A percentile compares a stretch with the other conserved stretches of the same genome.
phyloP scores from a whole-genome alignment of 2,113 vertebrate species.

The Platycercus adscitus region DNA sequence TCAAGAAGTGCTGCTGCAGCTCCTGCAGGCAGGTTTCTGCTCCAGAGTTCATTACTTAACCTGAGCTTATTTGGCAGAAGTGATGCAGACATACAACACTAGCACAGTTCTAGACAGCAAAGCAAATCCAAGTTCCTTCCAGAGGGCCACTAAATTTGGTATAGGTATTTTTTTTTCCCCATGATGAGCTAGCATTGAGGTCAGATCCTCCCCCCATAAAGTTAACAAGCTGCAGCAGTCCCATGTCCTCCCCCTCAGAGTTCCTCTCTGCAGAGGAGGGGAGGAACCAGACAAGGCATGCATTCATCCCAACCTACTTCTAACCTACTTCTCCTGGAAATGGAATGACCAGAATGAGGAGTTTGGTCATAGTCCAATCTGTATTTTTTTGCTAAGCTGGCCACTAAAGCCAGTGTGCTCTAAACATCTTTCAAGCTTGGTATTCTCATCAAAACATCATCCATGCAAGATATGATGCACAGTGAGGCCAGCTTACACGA shows the following conservation, averaged over 20 bases:
- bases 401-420: background rate
- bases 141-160: background rate
- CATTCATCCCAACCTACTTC: slow-evolving; percentile 34
- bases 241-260: background rate
- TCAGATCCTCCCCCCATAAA: background rate
- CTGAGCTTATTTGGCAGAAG: background rate
- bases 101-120: background rate
- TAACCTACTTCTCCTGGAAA: slow-evolving; percentile 40
- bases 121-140: background rate
- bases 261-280: background rate
- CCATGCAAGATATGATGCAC: background rate
- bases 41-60: background rate
- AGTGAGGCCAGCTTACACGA: background rate
- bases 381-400: background rate
- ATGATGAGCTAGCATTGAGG: background rate
- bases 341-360: slow-evolving; percentile 35
- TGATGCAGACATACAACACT: background rate
- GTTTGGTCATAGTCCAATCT: background rate
- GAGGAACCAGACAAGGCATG: background rate
- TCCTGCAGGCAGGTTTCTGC: background rate
- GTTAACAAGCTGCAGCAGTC: background rate
- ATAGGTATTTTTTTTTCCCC: rapidly evolving
- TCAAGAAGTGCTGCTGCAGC: background rate
- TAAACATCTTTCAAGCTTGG: background rate
- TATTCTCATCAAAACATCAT: background rate